phyloP scores from a whole-genome alignment of 2,888 invertebrate genomes.

The Gryllus longicercus region DNA sequence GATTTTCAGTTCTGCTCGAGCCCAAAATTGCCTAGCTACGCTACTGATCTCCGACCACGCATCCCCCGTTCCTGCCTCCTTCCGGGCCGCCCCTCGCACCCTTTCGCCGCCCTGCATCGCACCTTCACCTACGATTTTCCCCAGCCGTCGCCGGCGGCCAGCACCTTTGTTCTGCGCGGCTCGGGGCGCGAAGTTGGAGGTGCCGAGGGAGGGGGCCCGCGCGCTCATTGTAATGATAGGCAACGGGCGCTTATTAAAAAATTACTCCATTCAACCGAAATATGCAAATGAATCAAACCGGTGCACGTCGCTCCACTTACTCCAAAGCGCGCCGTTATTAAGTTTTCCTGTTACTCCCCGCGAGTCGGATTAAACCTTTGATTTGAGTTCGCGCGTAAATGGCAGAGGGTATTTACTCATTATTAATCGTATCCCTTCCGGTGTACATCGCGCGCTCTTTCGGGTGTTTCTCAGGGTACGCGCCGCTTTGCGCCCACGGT shows the following conservation, averaged over 20 bases:
- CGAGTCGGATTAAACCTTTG: neutral
- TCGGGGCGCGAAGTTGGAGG: too few species aligned
- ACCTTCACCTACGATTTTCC: too few species aligned
- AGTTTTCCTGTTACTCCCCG: neutral
- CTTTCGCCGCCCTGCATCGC: too few species aligned
- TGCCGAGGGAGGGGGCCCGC: neutral
- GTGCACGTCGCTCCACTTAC: neutral
- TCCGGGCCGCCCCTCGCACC: too few species aligned
- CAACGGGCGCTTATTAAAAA: neutral
- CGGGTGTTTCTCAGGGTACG: neutral
- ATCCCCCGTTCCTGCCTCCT: too few species aligned
- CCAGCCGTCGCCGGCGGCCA: too few species aligned
- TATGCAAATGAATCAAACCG: neutral
- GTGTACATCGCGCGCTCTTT: neutral
- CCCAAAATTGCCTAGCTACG: too few species aligned
- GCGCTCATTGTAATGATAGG: neutral
- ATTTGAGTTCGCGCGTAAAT: neutral
- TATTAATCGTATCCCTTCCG: neutral
- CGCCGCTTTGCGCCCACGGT: too few species aligned
- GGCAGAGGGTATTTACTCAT: neutral
- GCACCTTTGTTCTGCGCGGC: too few species aligned
- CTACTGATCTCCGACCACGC: too few species aligned
- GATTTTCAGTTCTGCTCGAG: too few species aligned
- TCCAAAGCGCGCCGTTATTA: neutral
- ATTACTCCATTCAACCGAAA: constrained; percentile 1